phyloP scores from a whole-genome alignment of 2,113 vertebrate genomes.

The Puffinus mauretanicus region DNA sequence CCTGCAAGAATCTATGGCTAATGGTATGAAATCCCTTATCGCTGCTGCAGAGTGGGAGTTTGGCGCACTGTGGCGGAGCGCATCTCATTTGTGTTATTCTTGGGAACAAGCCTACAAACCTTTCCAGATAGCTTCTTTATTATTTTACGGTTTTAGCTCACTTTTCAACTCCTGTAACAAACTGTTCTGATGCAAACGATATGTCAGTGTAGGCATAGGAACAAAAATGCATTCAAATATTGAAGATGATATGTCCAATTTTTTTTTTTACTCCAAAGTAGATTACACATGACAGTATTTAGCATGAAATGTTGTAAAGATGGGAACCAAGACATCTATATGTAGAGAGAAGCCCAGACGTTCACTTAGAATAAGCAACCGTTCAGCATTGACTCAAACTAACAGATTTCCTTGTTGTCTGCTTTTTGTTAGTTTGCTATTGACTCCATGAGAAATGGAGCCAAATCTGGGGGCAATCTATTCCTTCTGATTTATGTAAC shows the following conservation, averaged over 20 bases:
- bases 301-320: background rate
- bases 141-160: background rate
- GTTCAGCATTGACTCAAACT: background rate
- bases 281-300: background rate
- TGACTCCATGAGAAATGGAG: background rate
- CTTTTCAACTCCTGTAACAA: background rate
- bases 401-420: background rate
- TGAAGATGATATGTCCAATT: background rate
- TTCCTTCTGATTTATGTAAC: background rate
- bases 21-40: background rate
- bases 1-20: background rate
- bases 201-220: accelerated
- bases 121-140: background rate
- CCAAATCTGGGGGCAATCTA: background rate
- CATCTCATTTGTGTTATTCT: background rate
- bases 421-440: background rate
- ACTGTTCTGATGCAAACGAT: background rate
- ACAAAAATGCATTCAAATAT: background rate
- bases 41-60: background rate
- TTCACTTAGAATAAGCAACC: background rate
- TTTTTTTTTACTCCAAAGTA: background rate
- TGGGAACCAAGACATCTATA: background rate
- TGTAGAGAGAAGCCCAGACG: background rate
- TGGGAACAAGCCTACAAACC: background rate
- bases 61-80: background rate